Conservation (phyloP, 2,113 vertebrate species). For the Phoxinus phoxinus region DNA sequence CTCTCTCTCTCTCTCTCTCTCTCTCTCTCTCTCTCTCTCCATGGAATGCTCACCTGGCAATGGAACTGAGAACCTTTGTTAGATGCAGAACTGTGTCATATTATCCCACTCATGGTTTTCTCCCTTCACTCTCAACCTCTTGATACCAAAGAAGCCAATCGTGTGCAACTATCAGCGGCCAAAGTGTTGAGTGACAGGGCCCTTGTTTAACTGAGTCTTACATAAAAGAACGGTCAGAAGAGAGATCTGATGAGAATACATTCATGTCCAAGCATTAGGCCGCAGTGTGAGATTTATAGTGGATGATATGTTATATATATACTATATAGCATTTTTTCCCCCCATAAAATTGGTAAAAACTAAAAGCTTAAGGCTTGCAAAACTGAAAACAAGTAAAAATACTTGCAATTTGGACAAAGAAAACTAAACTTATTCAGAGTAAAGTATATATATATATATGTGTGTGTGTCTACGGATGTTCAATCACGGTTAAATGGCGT, state of each 20-base stretch:
- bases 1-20: conserved; percentile 3
- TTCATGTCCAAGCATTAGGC: conserved; percentile 15
- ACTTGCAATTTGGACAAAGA: not conserved
- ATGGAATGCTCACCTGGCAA: conserved; percentile 55
- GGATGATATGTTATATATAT: not conserved
- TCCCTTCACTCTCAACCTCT: conserved; percentile 58
- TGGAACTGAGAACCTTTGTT: conserved; percentile 59
- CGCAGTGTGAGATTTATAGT: not conserved
- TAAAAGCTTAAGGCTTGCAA: too few species aligned
- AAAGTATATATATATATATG: too few species aligned
- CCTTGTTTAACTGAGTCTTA: conserved; percentile 47
- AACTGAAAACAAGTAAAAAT: not conserved
- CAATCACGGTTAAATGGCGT: not conserved
- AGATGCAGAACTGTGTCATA: conserved; percentile 60
- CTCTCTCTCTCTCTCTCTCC: conserved; percentile 30
- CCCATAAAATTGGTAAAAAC: not conserved
- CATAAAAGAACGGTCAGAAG: conserved; percentile 44
- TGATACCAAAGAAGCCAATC: conserved; percentile 56
- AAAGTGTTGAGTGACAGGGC: conserved; percentile 64
- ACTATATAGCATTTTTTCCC: not conserved
- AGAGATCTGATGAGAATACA: conserved; percentile 29
- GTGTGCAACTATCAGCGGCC: conserved; percentile 56
- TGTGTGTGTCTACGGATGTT: not conserved
- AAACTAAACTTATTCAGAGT: too few species aligned
- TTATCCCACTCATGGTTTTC: conserved; percentile 58